These are phyloP conservation scores for Amyelois transitella DNA, from an alignment of 1,140 invertebrate species.

Conservation along the genomic window DNA sequence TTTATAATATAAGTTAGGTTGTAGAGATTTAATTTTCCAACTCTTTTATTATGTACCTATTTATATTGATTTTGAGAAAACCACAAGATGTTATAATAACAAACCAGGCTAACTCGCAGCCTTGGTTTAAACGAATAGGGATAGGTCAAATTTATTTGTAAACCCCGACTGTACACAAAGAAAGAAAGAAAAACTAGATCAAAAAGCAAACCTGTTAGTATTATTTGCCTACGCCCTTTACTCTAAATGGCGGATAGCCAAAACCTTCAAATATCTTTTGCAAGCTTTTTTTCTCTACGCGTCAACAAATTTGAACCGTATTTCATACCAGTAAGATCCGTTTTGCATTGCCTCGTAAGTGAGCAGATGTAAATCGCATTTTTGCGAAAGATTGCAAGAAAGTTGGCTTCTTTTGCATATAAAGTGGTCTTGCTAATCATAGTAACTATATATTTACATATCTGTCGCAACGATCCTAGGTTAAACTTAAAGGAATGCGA, in stretches of 20 bases:
- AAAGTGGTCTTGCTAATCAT: not conserved
- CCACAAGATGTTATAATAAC: too few species aligned
- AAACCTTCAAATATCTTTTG: not conserved
- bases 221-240: not conserved
- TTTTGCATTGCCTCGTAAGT: not conserved
- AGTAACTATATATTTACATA: not conserved
- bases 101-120: too few species aligned
- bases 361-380: not conserved
- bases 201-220: not conserved
- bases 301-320: not conserved
- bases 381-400: not conserved
- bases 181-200: not conserved
- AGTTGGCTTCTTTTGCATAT: not conserved
- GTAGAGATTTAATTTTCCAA: too few species aligned
- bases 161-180: too few species aligned
- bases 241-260: not conserved
- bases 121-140: too few species aligned
- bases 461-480: too few species aligned
- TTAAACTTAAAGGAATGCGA: too few species aligned
- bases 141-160: too few species aligned
- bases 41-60: too few species aligned
- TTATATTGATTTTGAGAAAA: too few species aligned
- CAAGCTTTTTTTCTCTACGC: not conserved
- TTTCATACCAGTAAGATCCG: not conserved
- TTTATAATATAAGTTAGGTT: too few species aligned